These are phyloP conservation scores for Phycodurus eques DNA, from an alignment of 2,113 vertebrate genomes.

Conservation along the genomic window DNA sequence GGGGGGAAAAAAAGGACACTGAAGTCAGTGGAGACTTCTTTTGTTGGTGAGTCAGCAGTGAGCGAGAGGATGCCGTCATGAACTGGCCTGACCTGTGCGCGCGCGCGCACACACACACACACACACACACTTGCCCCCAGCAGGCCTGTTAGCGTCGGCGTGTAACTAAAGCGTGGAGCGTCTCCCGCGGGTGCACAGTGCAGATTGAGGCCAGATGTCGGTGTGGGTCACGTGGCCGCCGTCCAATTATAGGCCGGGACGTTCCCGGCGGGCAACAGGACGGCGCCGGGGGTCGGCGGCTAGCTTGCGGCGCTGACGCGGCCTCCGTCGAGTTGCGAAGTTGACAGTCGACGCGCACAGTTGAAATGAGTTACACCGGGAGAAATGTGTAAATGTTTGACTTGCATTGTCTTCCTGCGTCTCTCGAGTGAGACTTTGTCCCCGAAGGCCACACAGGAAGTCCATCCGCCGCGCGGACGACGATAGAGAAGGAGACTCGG, in stretches of 20 bases:
- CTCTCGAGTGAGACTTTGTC: background rate
- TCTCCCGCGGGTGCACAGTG: background rate
- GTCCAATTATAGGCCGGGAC: background rate
- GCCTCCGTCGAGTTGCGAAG: background rate
- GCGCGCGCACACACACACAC: background rate
- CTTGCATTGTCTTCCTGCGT: background rate
- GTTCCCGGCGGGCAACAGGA: background rate
- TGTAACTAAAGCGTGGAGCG: background rate
- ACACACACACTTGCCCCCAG: background rate
- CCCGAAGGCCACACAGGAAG: background rate
- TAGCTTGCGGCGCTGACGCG: background rate
- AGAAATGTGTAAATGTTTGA: background rate
- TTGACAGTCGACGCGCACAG: background rate
- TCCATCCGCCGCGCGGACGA: background rate
- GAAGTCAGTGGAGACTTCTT: background rate
- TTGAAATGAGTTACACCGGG: background rate
- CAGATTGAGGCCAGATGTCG: constrained; percentile 9
- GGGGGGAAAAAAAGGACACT: background rate
- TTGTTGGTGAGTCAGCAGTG: background rate
- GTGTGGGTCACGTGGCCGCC: background rate
- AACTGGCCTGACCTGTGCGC: no score
- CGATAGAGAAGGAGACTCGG: background rate
- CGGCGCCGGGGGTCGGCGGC: background rate
- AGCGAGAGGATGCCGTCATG: background rate
- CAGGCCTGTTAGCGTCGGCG: background rate